These are phyloP conservation scores for Picus viridis DNA, from an alignment of 2,797 vertebrate species.

Conservation along the genomic window DNA sequence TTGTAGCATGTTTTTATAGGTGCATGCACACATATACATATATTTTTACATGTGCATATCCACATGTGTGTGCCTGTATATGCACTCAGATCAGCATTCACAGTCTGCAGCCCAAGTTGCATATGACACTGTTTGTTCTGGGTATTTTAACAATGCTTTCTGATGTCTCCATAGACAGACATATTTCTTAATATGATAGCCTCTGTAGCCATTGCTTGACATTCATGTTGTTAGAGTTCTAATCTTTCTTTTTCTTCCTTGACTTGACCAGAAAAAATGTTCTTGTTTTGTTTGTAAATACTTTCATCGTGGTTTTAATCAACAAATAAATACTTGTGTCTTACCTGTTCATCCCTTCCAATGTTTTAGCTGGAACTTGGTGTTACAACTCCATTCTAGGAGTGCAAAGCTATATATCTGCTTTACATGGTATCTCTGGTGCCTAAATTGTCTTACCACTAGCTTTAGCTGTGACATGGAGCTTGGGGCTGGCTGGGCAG, in stretches of 20 bases:
- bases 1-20: not conserved
- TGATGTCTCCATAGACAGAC: not conserved
- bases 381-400: not conserved
- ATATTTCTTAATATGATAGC: not conserved
- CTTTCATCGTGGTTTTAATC: not conserved
- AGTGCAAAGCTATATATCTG: not conserved
- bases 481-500: not conserved
- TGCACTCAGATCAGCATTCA: not conserved
- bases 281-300: not conserved
- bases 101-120: not conserved
- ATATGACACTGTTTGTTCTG: not conserved
- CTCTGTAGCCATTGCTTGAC: not conserved
- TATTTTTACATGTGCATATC: not conserved
- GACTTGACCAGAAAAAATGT: not conserved
- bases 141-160: not conserved
- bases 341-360: rapidly evolving
- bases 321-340: not conserved
- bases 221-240: not conserved
- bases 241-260: not conserved
- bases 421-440: not conserved
- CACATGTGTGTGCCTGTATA: rapidly evolving
- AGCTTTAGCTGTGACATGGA: not conserved
- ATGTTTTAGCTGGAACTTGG: not conserved
- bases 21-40: rapidly evolving
- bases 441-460: not conserved